Percentiles rank a stretch among this genome's conserved stretches.
Evolutionary conservation across 2,113 vertebrate species (phyloP).

Genomic region (Crocuta crocuta): DNA sequence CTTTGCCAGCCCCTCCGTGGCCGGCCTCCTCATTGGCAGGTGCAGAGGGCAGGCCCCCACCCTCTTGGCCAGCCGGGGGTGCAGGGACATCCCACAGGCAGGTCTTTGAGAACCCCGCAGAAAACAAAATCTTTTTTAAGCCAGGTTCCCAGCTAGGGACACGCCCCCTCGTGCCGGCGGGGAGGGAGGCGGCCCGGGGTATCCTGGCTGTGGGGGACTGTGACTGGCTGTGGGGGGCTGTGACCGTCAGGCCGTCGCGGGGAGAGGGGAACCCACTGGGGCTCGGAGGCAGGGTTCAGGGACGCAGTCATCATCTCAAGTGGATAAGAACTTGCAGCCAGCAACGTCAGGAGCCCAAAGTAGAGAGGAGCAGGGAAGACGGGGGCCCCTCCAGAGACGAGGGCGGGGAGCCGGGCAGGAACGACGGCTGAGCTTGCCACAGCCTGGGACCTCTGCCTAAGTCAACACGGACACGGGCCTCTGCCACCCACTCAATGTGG

Average conservation of each 20-base stretch:
- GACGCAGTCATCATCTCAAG: not conserved
- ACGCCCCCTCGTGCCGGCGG: accelerated
- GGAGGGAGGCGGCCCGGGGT: not conserved
- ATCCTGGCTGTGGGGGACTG: not conserved
- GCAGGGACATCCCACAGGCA: not conserved
- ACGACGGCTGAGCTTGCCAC: accelerated
- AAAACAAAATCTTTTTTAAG: too few relatives aligned
- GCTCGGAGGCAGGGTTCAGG: too few relatives aligned
- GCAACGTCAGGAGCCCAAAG: accelerated
- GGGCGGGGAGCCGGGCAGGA: not conserved
- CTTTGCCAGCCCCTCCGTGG: not conserved
- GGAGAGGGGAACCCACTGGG: not conserved
- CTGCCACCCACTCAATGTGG: accelerated
- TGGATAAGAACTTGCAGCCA: not conserved
- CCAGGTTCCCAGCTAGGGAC: not conserved
- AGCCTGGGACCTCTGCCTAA: accelerated
- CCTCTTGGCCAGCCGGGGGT: not conserved
- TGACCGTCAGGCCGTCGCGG: accelerated
- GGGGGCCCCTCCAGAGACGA: not conserved
- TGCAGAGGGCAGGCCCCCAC: not conserved
- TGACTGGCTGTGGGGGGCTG: not conserved
- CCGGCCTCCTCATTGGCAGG: accelerated
- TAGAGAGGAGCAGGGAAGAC: not conserved
- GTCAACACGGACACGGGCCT: accelerated
- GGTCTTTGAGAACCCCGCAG: not conserved